A percentile compares a stretch with the other conserved stretches of the same genome.
Conservation (phyloP, 2,888 invertebrate species). For the Metopia argyrocephala region DNA sequence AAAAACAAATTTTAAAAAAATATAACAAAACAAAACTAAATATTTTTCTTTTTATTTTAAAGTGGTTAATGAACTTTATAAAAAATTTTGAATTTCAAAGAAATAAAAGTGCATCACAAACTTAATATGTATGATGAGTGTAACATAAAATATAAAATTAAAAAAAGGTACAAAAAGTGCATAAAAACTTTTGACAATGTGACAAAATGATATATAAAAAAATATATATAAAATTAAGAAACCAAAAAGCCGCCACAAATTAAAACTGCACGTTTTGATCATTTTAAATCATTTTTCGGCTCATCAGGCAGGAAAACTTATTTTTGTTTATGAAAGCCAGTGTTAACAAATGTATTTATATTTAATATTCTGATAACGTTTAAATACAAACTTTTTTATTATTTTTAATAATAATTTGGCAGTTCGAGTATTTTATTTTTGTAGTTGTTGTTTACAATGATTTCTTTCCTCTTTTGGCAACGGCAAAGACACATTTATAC, state of each 20-base stretch:
- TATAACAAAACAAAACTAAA: not conserved
- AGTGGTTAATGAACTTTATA: constrained; percentile 54
- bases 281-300: constrained; percentile 37
- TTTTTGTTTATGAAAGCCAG: constrained; percentile 26
- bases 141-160: constrained; percentile 1
- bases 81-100: constrained; percentile 11
- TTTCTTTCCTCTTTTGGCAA: constrained; percentile 64
- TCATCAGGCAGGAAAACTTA: constrained; percentile 24
- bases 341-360: constrained; percentile 48
- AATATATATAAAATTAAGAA: not conserved
- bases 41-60: not conserved
- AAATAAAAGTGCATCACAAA: constrained; percentile 36
- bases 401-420: constrained; percentile 29
- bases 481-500: constrained; percentile 59
- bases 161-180: not conserved
- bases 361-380: constrained; percentile 63
- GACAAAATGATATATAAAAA: constrained; percentile 5
- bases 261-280: constrained; percentile 34
- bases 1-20: constrained; percentile 24
- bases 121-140: constrained; percentile 22
- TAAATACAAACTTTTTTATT: not conserved
- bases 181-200: constrained; percentile 22
- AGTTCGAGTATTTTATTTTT: constrained; percentile 25
- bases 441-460: constrained; percentile 14
- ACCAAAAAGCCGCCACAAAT: constrained; percentile 21